phyloP scores from a whole-genome alignment of 2,888 invertebrate genomes.

The Diarsia mendica region DNA sequence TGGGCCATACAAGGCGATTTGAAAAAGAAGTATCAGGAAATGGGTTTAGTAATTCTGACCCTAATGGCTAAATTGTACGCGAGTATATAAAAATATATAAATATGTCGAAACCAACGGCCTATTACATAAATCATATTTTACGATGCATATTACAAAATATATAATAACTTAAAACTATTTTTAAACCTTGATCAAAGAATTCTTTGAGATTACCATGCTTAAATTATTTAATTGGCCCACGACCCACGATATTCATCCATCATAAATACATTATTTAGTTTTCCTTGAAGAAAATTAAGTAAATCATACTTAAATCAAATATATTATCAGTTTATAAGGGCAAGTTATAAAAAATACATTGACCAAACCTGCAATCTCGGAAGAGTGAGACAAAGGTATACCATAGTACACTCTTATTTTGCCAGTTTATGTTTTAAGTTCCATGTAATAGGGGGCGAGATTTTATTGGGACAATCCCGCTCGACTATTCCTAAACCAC shows the following conservation, averaged over 20 bases:
- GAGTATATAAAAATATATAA: not conserved
- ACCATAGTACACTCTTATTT: too few relatives aligned
- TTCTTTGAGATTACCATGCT: not conserved
- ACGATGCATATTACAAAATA: conserved; percentile 20
- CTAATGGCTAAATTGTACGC: not conserved
- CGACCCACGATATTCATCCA: not conserved
- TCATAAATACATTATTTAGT: not conserved
- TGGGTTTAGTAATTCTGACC: not conserved
- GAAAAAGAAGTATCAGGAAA: not conserved
- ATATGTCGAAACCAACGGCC: conserved; percentile 7
- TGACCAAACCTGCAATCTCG: too few relatives aligned
- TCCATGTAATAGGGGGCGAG: too few relatives aligned
- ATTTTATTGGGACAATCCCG: too few relatives aligned
- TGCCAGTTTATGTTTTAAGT: too few relatives aligned
- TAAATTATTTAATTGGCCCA: not conserved
- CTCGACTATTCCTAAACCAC: too few relatives aligned
- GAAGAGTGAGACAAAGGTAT: too few relatives aligned
- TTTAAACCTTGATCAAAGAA: conserved; percentile 27
- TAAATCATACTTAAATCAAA: too few relatives aligned
- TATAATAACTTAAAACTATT: conserved; percentile 4
- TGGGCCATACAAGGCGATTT: too few relatives aligned
- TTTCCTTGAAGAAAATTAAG: conserved; percentile 7
- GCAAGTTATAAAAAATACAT: too few relatives aligned
- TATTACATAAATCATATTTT: conserved; percentile 22
- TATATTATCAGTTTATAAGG: too few relatives aligned